Conservation (phyloP, 2,888 invertebrate species). For the Tipula unca region DNA sequence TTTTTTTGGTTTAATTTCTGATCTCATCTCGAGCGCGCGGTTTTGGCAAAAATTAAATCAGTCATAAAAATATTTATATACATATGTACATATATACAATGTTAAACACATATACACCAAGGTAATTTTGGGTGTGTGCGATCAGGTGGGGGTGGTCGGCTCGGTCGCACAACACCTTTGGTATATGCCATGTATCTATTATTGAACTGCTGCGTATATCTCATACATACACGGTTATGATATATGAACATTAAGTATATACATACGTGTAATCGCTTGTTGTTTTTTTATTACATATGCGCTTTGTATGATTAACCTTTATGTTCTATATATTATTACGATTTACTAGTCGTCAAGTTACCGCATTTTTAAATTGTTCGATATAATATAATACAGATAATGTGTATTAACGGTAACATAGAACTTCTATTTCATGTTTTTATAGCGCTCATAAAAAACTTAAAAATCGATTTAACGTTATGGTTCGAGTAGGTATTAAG, state of each 20-base stretch:
- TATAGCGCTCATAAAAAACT: not conserved
- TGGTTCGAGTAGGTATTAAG: slow-evolving; percentile 14
- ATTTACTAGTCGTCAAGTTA: not conserved
- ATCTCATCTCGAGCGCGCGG: not conserved
- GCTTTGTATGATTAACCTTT: not conserved
- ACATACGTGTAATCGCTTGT: too few species aligned
- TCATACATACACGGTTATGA: too few species aligned
- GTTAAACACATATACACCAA: not conserved
- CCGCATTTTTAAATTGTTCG: not conserved
- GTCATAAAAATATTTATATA: not conserved
- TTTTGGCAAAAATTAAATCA: not conserved
- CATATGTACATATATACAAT: not conserved
- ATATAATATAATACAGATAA: not conserved
- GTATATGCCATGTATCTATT: too few species aligned
- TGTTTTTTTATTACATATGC: too few species aligned
- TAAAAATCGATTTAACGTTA: not conserved
- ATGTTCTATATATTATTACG: not conserved
- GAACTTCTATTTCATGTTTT: slow-evolving; percentile 4
- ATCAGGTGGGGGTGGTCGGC: not conserved
- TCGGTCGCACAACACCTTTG: not conserved
- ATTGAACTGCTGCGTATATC: too few species aligned
- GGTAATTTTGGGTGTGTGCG: not conserved
- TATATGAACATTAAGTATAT: not conserved
- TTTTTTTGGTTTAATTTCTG: not conserved
- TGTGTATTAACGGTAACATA: not conserved